Conservation (phyloP, 2,113 vertebrate species). For the Forbesichthys papilliferus region DNA sequence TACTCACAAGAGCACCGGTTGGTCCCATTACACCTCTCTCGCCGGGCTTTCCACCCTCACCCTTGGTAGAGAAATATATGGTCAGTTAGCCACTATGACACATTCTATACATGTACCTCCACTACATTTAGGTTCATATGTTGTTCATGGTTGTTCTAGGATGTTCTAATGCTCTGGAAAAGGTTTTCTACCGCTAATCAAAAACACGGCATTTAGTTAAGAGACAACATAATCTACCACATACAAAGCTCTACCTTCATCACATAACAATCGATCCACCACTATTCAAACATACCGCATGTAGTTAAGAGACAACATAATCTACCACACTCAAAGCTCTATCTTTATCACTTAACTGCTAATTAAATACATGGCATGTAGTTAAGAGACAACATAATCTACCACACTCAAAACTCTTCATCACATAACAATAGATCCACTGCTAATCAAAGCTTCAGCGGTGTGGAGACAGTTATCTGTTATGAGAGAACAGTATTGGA, state of each 20-base stretch:
- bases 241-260: conserved; percentile 6
- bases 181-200: neutral
- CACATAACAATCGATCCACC: too few species aligned
- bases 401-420: neutral
- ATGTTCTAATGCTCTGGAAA: neutral
- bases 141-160: neutral
- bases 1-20: conserved; percentile 84
- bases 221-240: neutral
- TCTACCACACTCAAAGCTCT: neutral
- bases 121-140: neutral
- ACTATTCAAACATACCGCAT: neutral
- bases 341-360: neutral
- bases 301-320: neutral
- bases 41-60: conserved; percentile 91
- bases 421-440: too few species aligned
- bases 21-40: conserved; percentile 90
- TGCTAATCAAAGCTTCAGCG: too few species aligned
- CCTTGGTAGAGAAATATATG: conserved; percentile 68
- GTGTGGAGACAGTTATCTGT: too few species aligned
- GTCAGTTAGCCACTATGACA: neutral
- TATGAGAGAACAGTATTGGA: too few species aligned
- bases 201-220: neutral
- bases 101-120: neutral
- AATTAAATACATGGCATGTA: neutral
- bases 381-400: neutral